Conservation (phyloP, 2,888 invertebrate species). For the Bombylius major region DNA sequence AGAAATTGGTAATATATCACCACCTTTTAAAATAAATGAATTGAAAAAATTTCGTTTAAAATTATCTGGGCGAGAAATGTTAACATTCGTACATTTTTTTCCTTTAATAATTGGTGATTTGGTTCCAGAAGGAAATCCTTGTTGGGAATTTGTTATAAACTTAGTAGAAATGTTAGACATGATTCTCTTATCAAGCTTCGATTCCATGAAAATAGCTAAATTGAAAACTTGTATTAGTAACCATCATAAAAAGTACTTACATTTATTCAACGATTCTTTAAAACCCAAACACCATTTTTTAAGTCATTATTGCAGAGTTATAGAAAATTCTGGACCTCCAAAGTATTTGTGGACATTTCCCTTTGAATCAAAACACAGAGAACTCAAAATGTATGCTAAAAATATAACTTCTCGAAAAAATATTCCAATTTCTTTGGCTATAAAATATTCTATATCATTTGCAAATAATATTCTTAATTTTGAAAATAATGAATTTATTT, state of each 20-base stretch:
- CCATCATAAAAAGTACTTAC: background rate
- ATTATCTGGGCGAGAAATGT: slow-evolving; percentile 9
- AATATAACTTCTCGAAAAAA: too few relatives aligned
- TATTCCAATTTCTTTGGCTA: too few relatives aligned
- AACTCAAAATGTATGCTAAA: too few relatives aligned
- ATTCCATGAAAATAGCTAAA: background rate
- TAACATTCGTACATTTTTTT: slow-evolving; percentile 1
- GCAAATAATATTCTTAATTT: too few relatives aligned
- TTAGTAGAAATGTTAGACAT: background rate
- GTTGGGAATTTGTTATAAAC: background rate
- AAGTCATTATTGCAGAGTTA: background rate
- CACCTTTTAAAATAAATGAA: slow-evolving; percentile 1
- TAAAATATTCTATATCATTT: too few relatives aligned
- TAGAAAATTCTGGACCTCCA: slow-evolving; percentile 1
- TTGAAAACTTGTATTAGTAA: background rate
- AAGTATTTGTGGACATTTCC: background rate
- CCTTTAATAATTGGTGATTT: slow-evolving; percentile 1
- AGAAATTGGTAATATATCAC: slow-evolving; percentile 8
- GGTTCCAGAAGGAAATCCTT: background rate
- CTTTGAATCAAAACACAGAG: too few relatives aligned
- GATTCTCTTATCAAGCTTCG: background rate
- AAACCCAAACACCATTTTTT: slow-evolving; percentile 3
- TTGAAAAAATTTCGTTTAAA: slow-evolving; percentile 7
- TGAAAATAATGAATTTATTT: too few relatives aligned
- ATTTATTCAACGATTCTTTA: background rate